These are phyloP conservation scores for Petrocephalus zakoni DNA, from an alignment of 2,113 vertebrate species.

Conservation along the genomic window DNA sequence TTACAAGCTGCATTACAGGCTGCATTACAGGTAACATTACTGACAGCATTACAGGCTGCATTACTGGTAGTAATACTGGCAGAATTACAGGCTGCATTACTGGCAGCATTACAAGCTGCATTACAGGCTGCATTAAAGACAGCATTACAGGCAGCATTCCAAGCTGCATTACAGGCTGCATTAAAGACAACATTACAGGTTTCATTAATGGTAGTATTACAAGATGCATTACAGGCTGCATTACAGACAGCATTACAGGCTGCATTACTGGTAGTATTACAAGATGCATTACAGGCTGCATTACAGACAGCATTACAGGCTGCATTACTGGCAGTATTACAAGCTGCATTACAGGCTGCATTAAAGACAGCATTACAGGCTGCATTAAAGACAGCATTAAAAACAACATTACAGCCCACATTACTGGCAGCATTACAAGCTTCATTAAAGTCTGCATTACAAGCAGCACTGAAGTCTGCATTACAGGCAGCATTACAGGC, in stretches of 20 bases:
- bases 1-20: too few relatives aligned
- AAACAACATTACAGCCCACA: not conserved
- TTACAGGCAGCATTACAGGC: not conserved
- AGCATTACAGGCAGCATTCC: not conserved
- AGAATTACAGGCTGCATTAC: not conserved
- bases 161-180: not conserved
- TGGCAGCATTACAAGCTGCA: not conserved
- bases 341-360: too few relatives aligned
- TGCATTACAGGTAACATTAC: not conserved
- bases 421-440: too few relatives aligned
- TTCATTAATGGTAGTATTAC: not conserved
- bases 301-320: not conserved
- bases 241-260: too few relatives aligned
- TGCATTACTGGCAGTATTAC: too few relatives aligned
- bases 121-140: not conserved
- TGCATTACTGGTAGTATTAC: not conserved
- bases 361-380: not conserved
- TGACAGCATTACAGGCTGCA: too few relatives aligned
- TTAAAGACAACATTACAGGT: not conserved
- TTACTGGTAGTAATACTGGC: not conserved
- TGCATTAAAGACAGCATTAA: too few relatives aligned
- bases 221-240: too few relatives aligned
- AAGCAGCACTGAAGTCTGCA: too few relatives aligned
- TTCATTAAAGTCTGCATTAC: too few relatives aligned
- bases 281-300: not conserved